These are phyloP conservation scores for Lordiphosa mommai DNA, from an alignment of 1,140 invertebrate genomes.

Conservation along the genomic window DNA sequence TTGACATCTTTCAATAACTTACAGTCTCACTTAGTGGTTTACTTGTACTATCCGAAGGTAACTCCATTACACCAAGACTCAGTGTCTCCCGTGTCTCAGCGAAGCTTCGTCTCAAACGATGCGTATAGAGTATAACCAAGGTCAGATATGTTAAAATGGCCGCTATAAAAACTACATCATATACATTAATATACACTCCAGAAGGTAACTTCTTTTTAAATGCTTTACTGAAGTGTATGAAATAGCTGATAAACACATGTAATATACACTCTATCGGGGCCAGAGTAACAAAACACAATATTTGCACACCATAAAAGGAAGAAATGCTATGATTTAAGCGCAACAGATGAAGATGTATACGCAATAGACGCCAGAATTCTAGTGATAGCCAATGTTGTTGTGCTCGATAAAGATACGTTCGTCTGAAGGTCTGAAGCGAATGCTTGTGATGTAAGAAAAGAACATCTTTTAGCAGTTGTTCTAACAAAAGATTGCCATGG, in stretches of 20 bases:
- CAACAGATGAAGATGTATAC: constrained; percentile 27
- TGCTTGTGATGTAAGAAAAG: not conserved
- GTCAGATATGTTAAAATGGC: constrained; percentile 28
- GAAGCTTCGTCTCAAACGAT: constrained; percentile 12
- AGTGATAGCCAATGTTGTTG: constrained; percentile 44
- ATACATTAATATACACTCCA: constrained; percentile 1
- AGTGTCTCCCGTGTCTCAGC: constrained; percentile 8
- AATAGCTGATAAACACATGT: constrained; percentile 48
- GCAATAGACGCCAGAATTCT: constrained; percentile 43
- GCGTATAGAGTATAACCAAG: constrained; percentile 28
- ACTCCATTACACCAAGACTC: not conserved
- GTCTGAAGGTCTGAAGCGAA: not conserved
- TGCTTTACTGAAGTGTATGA: constrained; percentile 40
- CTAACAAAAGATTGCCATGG: constrained; percentile 41
- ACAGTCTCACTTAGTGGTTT: constrained; percentile 37
- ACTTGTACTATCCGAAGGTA: constrained; percentile 11
- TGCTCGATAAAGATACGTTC: constrained; percentile 1
- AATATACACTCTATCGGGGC: constrained; percentile 35
- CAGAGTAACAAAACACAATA: constrained; percentile 31
- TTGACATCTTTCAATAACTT: constrained; percentile 5
- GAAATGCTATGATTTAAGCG: constrained; percentile 14
- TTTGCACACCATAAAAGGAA: constrained; percentile 24
- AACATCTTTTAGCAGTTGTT: constrained; percentile 30
- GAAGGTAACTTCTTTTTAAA: constrained; percentile 8
- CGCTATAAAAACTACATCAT: not conserved